phyloP scores from a whole-genome alignment of 37 sponge, comb jelly and placozoan genomes.

The Oopsacas minuta region DNA sequence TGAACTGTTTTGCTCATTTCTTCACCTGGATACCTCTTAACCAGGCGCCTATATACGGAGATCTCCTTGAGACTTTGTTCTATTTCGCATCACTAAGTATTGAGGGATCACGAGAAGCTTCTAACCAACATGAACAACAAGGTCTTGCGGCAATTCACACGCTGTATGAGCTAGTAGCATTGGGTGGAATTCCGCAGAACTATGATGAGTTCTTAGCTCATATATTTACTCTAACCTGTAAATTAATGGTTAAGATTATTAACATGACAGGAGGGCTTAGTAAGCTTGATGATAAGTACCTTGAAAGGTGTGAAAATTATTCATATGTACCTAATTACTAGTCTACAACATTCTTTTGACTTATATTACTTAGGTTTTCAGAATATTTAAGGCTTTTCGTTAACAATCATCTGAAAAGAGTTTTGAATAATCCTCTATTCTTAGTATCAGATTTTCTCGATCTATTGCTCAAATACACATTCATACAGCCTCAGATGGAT shows the following conservation, averaged over 20 bases:
- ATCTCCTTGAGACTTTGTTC: constrained; percentile 50
- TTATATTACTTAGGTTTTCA: background rate
- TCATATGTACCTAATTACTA: too few species aligned
- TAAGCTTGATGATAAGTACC: constrained; percentile 22
- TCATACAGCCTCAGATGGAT: constrained; percentile 59
- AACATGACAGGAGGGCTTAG: background rate
- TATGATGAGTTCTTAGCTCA: constrained; percentile 9
- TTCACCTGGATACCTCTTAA: constrained; percentile 72
- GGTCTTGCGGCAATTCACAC: constrained; percentile 16
- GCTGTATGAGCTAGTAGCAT: background rate
- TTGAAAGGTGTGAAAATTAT: constrained; percentile 59
- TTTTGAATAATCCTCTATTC: constrained; percentile 58
- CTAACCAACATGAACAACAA: background rate
- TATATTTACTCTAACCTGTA: background rate
- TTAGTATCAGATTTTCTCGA: constrained; percentile 57
- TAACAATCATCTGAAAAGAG: constrained; percentile 53
- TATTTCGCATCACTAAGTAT: constrained; percentile 51
- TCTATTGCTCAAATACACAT: constrained; percentile 55
- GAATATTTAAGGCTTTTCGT: constrained; percentile 67
- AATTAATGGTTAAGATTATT: background rate
- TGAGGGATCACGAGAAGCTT: constrained; percentile 20
- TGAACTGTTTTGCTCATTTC: constrained; percentile 50
- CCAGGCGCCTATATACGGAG: constrained; percentile 26
- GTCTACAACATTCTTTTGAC: background rate
- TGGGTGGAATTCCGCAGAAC: constrained; percentile 3